These are phyloP conservation scores for Chrysaora quinquecirrha DNA, from an alignment of 30 jellyfish, hydroid and myxozoan species.

Conservation along the genomic window DNA sequence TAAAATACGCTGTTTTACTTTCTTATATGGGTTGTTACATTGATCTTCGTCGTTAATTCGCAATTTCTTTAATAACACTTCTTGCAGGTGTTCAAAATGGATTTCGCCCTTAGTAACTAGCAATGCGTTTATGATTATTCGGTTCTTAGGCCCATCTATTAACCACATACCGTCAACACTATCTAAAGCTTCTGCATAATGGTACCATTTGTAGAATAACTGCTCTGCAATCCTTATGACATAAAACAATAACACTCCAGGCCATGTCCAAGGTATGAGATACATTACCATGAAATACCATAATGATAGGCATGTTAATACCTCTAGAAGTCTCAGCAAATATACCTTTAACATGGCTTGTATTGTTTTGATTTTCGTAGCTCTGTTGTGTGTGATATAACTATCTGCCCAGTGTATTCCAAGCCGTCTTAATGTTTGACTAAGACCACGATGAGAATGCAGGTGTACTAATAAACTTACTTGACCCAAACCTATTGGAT, in stretches of 20 bases:
- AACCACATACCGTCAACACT: conserved; percentile 79
- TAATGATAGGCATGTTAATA: neutral
- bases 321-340: neutral
- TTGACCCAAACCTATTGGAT: too few species aligned
- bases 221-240: conserved; percentile 50
- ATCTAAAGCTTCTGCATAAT: conserved; percentile 57
- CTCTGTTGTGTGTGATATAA: too few species aligned
- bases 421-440: too few species aligned
- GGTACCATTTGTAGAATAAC: neutral
- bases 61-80: conserved; percentile 16
- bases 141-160: conserved; percentile 65
- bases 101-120: conserved; percentile 53
- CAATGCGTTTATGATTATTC: conserved; percentile 71
- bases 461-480: too few species aligned
- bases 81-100: conserved; percentile 29
- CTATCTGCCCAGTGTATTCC: too few species aligned
- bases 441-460: too few species aligned
- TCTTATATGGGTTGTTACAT: conserved; percentile 30
- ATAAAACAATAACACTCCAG: neutral
- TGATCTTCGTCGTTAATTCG: conserved; percentile 18
- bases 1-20: conserved; percentile 26
- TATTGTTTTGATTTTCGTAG: neutral
- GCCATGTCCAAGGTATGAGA: conserved; percentile 43
- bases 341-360: neutral
- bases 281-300: conserved; percentile 24